Evolutionary conservation across 2,113 vertebrate genomes (phyloP).

Genomic region (Nycticryphes semicollaris): DNA sequence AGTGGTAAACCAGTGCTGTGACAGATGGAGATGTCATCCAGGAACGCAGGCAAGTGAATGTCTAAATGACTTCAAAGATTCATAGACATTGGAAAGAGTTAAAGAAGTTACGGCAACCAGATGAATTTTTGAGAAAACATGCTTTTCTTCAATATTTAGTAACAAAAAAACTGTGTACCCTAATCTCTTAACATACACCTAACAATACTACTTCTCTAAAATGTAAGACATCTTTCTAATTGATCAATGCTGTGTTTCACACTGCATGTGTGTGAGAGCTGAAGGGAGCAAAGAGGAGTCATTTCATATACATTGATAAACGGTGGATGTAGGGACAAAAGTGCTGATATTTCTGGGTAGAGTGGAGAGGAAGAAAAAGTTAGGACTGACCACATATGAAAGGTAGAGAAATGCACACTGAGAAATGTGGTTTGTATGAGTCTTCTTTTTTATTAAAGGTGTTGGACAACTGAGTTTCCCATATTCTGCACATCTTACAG

Average conservation of each 20-base stretch:
- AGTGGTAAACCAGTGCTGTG: not conserved
- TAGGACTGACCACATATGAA: fast-evolving
- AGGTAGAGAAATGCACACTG: not conserved
- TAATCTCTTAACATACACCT: not conserved
- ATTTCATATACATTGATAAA: not conserved
- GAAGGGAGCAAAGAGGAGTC: fast-evolving
- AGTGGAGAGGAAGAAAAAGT: not conserved
- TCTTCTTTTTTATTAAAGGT: not conserved
- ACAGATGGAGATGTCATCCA: no score
- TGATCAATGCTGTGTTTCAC: not conserved
- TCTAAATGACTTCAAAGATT: not conserved
- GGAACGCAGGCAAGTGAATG: fast-evolving
- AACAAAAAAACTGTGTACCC: fast-evolving
- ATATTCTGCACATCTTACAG: not conserved
- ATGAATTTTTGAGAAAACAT: fast-evolving
- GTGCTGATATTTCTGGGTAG: fast-evolving
- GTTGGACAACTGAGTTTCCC: not conserved
- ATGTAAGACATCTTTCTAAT: not conserved
- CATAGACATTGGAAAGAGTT: not conserved
- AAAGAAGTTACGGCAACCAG: not conserved
- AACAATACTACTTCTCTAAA: not conserved
- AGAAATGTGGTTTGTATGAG: not conserved
- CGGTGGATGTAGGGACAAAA: not conserved
- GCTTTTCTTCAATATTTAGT: not conserved
- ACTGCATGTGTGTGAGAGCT: not conserved